Evolutionary conservation across 2,888 invertebrate species (phyloP).

Genomic region (Chalcis sispes): DNA sequence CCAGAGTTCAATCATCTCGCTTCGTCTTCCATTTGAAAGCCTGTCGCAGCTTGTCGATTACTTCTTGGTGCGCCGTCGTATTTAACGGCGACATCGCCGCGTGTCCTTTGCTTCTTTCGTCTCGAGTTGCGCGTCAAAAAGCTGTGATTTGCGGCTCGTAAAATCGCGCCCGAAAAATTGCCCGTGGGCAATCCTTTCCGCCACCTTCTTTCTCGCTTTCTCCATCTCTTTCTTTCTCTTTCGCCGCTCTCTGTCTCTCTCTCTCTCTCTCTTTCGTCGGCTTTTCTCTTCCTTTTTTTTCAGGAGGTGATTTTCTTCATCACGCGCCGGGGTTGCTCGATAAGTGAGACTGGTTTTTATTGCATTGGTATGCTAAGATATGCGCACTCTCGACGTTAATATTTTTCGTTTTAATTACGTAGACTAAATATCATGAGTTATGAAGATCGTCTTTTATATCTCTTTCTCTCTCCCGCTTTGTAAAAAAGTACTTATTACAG

Average conservation of each 20-base stretch:
- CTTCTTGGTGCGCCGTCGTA: constrained; percentile 16
- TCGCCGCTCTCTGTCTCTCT: neutral
- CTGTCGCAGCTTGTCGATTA: no score
- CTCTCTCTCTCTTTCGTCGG: neutral
- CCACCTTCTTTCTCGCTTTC: neutral
- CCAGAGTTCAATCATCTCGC: no score
- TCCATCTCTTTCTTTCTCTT: neutral
- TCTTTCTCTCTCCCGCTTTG: no score
- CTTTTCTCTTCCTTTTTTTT: neutral
- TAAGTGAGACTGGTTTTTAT: neutral
- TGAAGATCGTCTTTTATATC: no score
- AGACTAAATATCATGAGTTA: no score
- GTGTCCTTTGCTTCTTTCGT: no score
- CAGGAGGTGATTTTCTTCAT: neutral
- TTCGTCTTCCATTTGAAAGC: no score
- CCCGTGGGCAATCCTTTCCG: no score
- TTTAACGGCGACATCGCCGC: constrained; percentile 38
- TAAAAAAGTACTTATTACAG: no score
- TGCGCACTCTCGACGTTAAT: no score
- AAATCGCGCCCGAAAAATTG: constrained; percentile 55
- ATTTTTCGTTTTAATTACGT: no score
- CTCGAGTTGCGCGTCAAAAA: constrained; percentile 36
- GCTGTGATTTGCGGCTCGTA: constrained; percentile 55
- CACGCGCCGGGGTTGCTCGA: neutral
- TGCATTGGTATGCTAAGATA: neutral